phyloP scores from a whole-genome alignment of 2,797 vertebrate species.

The Linurgus olivaceus region DNA sequence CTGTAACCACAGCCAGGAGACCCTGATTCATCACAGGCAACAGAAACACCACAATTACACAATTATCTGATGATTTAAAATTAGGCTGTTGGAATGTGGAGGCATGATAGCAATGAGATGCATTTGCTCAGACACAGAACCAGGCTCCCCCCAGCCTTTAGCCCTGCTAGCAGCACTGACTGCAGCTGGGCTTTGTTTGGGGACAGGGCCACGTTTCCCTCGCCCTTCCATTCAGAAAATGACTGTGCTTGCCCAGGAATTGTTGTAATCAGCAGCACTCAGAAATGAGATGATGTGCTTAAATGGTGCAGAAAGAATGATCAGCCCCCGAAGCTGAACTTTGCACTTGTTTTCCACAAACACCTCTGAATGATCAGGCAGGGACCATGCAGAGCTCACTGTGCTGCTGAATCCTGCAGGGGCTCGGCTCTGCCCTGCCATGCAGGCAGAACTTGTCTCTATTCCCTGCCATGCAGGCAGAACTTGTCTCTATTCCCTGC shows the following conservation, averaged over 20 bases:
- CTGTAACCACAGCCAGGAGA: neutral
- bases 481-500: too few relatives aligned
- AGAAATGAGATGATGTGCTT: neutral
- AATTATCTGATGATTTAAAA: constrained; percentile 1
- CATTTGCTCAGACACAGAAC: neutral
- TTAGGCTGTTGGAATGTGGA: neutral
- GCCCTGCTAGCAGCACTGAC: rapidly evolving
- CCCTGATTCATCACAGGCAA: neutral
- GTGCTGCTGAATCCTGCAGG: neutral
- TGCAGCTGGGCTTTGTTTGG: neutral
- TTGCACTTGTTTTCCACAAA: neutral
- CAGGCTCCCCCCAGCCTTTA: neutral
- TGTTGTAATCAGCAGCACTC: neutral
- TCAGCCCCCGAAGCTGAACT: neutral
- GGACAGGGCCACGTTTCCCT: neutral
- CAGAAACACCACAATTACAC: neutral
- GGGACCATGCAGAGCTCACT: neutral
- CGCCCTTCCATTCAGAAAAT: neutral
- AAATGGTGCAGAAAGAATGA: neutral
- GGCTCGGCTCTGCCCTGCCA: neutral
- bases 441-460: neutral
- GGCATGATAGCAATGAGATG: neutral
- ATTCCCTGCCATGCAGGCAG: neutral
- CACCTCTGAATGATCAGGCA: neutral
- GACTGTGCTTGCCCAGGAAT: neutral